Evolutionary conservation across 2,888 invertebrate species (phyloP).

Genomic region (Hemithea aestivaria): DNA sequence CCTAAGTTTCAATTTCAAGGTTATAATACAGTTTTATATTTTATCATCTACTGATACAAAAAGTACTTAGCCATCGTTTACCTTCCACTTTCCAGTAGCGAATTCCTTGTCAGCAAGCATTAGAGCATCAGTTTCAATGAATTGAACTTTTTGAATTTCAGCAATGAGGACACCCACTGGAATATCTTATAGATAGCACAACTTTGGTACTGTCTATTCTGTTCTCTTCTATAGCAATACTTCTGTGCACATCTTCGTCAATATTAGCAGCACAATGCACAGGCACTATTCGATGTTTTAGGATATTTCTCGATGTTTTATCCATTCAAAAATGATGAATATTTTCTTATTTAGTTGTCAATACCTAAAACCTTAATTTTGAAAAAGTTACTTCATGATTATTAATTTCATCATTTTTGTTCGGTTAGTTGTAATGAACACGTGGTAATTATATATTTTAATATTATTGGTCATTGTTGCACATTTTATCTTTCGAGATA

Average conservation of each 20-base stretch:
- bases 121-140: constrained; percentile 24
- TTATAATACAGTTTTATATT: not conserved
- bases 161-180: constrained; percentile 43
- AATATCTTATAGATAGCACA: constrained; percentile 58
- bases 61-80: constrained; percentile 18
- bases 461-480: constrained; percentile 43
- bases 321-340: constrained; percentile 51
- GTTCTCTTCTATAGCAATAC: constrained; percentile 46
- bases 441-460: constrained; percentile 26
- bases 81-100: constrained; percentile 16
- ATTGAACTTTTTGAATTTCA: constrained; percentile 41
- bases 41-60: constrained; percentile 1
- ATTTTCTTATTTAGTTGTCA: constrained; percentile 2
- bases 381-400: no score
- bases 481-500: constrained; percentile 41
- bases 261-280: constrained; percentile 56
- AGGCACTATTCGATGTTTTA: constrained; percentile 56
- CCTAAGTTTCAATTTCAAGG: no score
- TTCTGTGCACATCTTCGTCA: constrained; percentile 59
- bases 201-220: constrained; percentile 38
- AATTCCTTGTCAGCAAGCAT: constrained; percentile 19
- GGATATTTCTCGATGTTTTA: constrained; percentile 31
- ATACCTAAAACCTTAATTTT: no score
- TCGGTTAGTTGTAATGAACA: constrained; percentile 33
- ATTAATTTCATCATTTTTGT: constrained; percentile 61